phyloP scores from a whole-genome alignment of 2,888 invertebrate species.

The Drosophila monieri region DNA sequence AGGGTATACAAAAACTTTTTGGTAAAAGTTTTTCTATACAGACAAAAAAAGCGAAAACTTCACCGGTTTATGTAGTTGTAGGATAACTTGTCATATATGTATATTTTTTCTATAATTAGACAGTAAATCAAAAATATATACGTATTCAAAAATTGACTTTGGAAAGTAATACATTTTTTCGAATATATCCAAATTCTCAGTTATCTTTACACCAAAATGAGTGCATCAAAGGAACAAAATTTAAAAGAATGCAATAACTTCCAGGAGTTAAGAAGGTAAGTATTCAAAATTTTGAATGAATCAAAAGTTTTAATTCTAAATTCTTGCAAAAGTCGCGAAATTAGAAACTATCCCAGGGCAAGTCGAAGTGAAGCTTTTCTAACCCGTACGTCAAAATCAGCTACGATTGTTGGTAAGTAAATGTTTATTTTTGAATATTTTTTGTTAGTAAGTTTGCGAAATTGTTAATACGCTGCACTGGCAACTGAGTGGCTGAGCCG shows the following conservation, averaged over 20 bases:
- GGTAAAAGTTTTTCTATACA: too few relatives aligned
- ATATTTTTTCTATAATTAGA: not conserved
- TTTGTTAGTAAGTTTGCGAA: not conserved
- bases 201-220: not conserved
- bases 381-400: not conserved
- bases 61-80: too few relatives aligned
- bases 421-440: not conserved
- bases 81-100: not conserved
- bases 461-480: slow-evolving; percentile 1
- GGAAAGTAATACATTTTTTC: not conserved
- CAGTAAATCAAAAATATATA: not conserved
- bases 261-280: not conserved
- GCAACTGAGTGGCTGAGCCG: not conserved
- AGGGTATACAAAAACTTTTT: too few relatives aligned
- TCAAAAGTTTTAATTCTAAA: not conserved
- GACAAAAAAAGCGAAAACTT: too few relatives aligned
- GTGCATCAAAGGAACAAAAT: not conserved
- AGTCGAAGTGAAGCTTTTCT: not conserved
- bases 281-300: not conserved
- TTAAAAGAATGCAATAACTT: not conserved
- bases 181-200: not conserved
- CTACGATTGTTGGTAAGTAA: not conserved
- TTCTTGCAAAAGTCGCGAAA: not conserved
- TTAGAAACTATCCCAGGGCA: not conserved
- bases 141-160: not conserved